Evolutionary conservation across 2,113 vertebrate species (phyloP), one percentile per base, ranked within the genome.

Genomic region (Aramus guarauna): DNA sequence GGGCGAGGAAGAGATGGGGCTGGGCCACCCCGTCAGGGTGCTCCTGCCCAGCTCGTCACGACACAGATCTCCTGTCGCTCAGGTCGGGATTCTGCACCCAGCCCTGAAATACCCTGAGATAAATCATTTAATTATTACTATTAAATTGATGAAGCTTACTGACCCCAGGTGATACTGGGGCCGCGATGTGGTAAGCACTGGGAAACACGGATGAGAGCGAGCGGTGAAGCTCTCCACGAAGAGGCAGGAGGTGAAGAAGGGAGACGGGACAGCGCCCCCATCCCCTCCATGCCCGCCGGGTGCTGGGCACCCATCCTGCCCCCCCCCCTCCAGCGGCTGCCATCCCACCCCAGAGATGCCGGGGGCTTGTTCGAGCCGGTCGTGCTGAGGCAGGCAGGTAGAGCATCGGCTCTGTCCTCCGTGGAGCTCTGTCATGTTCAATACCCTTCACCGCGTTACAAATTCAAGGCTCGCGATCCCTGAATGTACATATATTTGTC

Each of bases 401-500:
- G 24, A 85, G 84, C 48, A 0, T 8, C 6, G 1, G 16, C 84
- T 56, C 83, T 2, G 2, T 41, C 90, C 78, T 84, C 67, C 6
- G 4, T 1, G 68, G 67, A 52, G 82, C 90, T 66, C 94, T 93
- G 95, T 94, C 92, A 83, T 93, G 95, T 96, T 95, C 88, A 14
- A 79, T 94, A 58, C 69, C 71, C 55, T 52, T 85, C 89, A 39
- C 34, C 30, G 0, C 2, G 0, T 17, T 5, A 12, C 4, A 3
- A 45, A 89, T 17, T 45, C 67, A 12, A 80, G 76, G 56, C 94
- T 85, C 3, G 5, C 0, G 11, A 87, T 94, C 96, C 97, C 97
- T 20, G 6, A 94, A 79, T 47, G 86, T 39, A 90, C 97, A 88
- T 78, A 50, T 6, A 92, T 97, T 94, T 96, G 95, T 95, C 94